Percentiles rank a stretch among this genome's conserved stretches.
phyloP scores from a whole-genome alignment of 2,888 invertebrate species.

The Villa cingulata region DNA sequence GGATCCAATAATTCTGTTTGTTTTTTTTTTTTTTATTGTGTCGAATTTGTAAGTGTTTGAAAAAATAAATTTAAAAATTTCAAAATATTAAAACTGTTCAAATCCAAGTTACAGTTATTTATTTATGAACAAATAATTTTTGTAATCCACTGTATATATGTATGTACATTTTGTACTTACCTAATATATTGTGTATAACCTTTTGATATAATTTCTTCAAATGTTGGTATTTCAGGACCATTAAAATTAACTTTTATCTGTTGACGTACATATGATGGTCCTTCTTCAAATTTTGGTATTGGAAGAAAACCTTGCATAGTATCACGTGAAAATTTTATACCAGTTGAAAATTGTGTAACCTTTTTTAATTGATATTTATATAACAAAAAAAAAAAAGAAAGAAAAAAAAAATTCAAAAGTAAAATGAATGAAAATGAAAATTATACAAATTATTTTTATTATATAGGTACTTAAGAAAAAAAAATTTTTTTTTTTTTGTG shows the following conservation, averaged over 20 bases:
- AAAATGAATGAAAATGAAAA: neutral
- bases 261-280: slow-evolving; percentile 59
- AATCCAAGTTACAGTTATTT: no score
- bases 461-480: no score
- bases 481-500: no score
- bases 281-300: slow-evolving; percentile 61
- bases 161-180: slow-evolving; percentile 19
- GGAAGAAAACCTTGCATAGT: slow-evolving; percentile 48
- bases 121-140: no score
- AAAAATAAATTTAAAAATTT: no score
- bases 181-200: slow-evolving; percentile 64
- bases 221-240: slow-evolving; percentile 59
- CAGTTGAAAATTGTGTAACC: slow-evolving; percentile 69
- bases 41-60: no score
- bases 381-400: slow-evolving; percentile 3
- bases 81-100: no score
- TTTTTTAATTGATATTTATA: slow-evolving; percentile 9
- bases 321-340: slow-evolving; percentile 64
- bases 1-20: no score
- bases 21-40: no score
- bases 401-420: neutral
- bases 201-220: slow-evolving; percentile 45
- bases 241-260: slow-evolving; percentile 44
- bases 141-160: no score
- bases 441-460: no score